Evolutionary conservation across 2,113 vertebrate genomes (phyloP), one percentile per base, ranked within the genome.

Genomic region (Prunella fulvescens): DNA sequence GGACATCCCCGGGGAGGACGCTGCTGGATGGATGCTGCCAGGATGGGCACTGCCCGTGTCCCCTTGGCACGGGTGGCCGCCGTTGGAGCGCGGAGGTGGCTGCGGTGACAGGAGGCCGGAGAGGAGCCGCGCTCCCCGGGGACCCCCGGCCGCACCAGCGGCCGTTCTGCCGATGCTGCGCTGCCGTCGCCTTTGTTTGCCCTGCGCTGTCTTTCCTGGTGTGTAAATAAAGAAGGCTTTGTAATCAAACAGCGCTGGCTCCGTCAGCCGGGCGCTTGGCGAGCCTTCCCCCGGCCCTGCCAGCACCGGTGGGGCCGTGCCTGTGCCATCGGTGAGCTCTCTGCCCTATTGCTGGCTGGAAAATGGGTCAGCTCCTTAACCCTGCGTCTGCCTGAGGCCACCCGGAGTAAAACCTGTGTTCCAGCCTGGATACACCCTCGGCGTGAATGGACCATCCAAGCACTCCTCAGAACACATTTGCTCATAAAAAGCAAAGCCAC

Each of bases 361-460:
- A 91, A 88, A n/a, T 14, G 90, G 95, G 86, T 93, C 96, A 86
- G 79, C 70, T 74, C n/a, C 7, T 92, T 88, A 86, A 88, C 92
- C 88, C 92, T 29, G 42, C 14, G 0, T 13, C 70, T 57, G 70
- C 53, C 71, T 6, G 44, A 39, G 72, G 77, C 87, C 60, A 6
- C 8, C 51, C 1, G 14, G 71, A 50, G 10, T 19, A 16, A 47
- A 71, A 10, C 5, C 13, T 19, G 65, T 29, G 6, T 7, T n/a
- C 56, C 50, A 24, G 87, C 80, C 57, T 6, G 69, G 88, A 35
- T 78, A 4, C 9, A 29, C 77, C 14, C 22, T 44, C 17, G 25
- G 20, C 62, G 86, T 37, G 54, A 48, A 65, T 14, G 57, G 86
- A 56, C 66, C 24, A 1, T 60, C 81, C 71, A 18, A 82, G 48